Evolutionary conservation across 2,113 vertebrate species (phyloP).

Genomic region (Brevimyrus niger): DNA sequence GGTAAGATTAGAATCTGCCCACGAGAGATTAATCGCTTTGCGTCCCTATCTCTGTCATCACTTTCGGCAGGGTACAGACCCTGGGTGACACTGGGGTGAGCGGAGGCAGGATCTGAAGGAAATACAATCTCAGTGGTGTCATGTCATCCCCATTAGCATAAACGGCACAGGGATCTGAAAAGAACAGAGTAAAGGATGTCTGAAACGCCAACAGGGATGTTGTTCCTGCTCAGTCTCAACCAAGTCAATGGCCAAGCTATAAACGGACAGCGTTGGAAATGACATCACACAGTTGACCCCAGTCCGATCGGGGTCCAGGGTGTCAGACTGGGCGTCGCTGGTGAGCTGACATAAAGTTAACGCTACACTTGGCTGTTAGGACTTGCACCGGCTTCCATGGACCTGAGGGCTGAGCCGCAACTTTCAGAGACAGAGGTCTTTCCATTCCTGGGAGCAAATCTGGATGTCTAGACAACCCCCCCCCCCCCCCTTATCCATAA

Average conservation of each 20-base stretch:
- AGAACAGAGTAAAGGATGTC: neutral
- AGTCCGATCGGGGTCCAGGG: neutral
- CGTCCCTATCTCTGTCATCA: slow-evolving; percentile 6
- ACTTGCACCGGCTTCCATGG: neutral
- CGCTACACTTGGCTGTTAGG: neutral
- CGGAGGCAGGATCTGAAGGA: slow-evolving; percentile 10
- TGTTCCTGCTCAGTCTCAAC: neutral
- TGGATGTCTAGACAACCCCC: neutral
- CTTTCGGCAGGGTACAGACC: neutral
- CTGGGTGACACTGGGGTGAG: neutral
- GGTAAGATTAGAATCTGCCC: slow-evolving; percentile 19
- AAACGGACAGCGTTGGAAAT: neutral
- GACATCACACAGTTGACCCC: neutral
- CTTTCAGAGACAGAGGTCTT: neutral
- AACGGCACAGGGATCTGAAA: neutral
- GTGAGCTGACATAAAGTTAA: neutral
- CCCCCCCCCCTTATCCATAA: neutral
- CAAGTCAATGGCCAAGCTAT: neutral
- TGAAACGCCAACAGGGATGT: neutral
- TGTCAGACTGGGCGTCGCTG: neutral
- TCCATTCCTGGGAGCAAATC: neutral
- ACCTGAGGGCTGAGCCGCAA: neutral
- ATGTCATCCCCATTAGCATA: neutral
- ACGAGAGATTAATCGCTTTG: neutral
- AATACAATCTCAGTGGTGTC: neutral